A percentile compares a stretch with the other conserved stretches of the same genome.
phyloP scores from a whole-genome alignment of 2,113 vertebrate genomes.

The Ptilonorhynchus violaceus region DNA sequence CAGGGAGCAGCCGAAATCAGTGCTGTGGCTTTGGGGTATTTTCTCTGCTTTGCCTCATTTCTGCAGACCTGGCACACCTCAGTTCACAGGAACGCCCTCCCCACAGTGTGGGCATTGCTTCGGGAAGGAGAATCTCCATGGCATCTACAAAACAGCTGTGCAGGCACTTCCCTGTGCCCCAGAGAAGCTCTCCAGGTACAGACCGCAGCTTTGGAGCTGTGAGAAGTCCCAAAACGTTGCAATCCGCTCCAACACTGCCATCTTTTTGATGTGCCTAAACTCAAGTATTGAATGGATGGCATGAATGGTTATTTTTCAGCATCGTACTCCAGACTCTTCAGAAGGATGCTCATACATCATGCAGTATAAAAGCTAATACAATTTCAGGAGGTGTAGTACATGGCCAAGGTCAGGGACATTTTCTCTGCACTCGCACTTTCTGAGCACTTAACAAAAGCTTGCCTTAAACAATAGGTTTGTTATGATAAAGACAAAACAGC shows the following conservation, averaged over 20 bases:
- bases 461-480: conserved; percentile 37
- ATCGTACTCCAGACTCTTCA: not conserved
- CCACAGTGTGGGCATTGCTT: not conserved
- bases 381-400: conserved; percentile 33
- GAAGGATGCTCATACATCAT: conserved; percentile 40
- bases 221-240: not conserved
- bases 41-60: not conserved
- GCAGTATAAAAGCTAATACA: conserved; percentile 28
- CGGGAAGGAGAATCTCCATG: accelerated
- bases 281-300: not conserved
- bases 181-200: not conserved
- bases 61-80: not conserved
- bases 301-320: not conserved
- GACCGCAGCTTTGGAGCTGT: not conserved
- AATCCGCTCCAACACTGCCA: accelerated
- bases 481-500: conserved; percentile 9
- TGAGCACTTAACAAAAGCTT: conserved; percentile 48
- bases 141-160: not conserved
- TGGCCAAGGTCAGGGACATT: conserved; percentile 43
- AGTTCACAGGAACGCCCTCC: not conserved
- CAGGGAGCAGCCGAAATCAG: not conserved
- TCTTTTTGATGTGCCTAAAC: not conserved
- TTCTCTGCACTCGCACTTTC: not conserved
- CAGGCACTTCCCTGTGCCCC: not conserved
- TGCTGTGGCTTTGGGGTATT: accelerated